phyloP scores from a whole-genome alignment of 2,797 vertebrate species.

The Cetoscarus ocellatus region DNA sequence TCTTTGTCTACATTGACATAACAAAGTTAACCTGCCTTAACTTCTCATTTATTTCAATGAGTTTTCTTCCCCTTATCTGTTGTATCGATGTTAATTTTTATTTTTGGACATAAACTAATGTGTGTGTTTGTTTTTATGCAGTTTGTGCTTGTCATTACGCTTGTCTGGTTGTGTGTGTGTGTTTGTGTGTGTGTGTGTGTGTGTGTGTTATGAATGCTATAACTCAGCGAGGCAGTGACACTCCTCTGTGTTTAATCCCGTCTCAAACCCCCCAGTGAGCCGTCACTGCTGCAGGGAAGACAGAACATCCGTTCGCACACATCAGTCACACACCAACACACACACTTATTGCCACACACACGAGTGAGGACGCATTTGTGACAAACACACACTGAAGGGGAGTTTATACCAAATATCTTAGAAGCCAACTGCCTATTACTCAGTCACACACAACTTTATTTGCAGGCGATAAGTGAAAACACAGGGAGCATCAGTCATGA shows the following conservation, averaged over 20 bases:
- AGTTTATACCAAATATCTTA: constrained; percentile 76
- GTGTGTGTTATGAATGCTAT: constrained; percentile 86
- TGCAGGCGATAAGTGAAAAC: constrained; percentile 81
- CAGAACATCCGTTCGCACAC: constrained; percentile 71
- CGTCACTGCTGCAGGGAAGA: constrained; percentile 82
- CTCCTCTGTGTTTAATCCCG: constrained; percentile 83
- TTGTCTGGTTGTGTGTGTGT: constrained; percentile 34
- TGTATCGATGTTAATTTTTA: not conserved
- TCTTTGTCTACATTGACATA: no score
- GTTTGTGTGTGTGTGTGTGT: constrained; percentile 60
- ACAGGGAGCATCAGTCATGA: constrained; percentile 63
- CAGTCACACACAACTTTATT: constrained; percentile 78
- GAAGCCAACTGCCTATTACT: constrained; percentile 78
- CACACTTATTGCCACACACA: constrained; percentile 6
- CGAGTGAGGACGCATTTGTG: constrained; percentile 13
- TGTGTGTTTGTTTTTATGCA: constrained; percentile 30
- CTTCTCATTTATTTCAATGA: no score
- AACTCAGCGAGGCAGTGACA: constrained; percentile 84
- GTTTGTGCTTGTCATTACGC: constrained; percentile 21
- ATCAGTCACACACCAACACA: constrained; percentile 61
- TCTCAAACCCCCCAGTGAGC: constrained; percentile 84
- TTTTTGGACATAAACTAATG: constrained; percentile 45
- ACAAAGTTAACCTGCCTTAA: no score
- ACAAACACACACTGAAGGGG: constrained; percentile 19
- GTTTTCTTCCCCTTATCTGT: no score